Conservation (phyloP, 2,888 invertebrate genomes). For the Adelphocoris suturalis region DNA sequence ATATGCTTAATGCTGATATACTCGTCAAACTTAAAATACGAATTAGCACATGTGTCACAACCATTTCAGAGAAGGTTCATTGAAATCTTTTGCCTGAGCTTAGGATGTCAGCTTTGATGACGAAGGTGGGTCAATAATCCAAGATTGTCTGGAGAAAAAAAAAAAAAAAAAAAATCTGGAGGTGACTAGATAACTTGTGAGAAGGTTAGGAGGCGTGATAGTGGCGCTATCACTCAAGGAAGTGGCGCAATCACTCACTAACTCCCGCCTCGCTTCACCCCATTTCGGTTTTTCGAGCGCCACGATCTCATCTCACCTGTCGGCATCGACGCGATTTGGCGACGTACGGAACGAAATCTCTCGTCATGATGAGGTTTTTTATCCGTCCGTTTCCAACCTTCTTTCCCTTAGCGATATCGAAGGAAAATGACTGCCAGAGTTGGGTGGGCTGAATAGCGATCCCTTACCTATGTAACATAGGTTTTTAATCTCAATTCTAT, state of each 20-base stretch:
- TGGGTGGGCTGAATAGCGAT: no score
- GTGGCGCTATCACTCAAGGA: conserved; percentile 47
- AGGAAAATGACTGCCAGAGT: no score
- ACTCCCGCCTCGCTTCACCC: background rate
- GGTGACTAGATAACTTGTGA: conserved; percentile 13
- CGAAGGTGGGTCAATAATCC: background rate
- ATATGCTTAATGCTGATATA: no score
- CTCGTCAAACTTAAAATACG: no score
- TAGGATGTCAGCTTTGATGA: background rate
- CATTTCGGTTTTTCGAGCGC: background rate
- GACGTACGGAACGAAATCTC: background rate
- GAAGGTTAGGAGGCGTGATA: background rate
- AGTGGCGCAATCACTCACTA: conserved; percentile 50
- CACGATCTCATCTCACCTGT: conserved; percentile 10
- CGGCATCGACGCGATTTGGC: conserved; percentile 11
- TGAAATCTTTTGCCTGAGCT: no score
- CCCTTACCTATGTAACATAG: no score
- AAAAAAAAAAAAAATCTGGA: background rate
- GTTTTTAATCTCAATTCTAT: no score
- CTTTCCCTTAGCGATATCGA: background rate
- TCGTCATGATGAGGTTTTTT: background rate
- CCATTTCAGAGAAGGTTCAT: no score
- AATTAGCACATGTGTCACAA: no score
- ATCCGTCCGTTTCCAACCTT: background rate
- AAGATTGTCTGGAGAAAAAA: background rate